Percentiles rank a stretch among this genome's conserved stretches.
phyloP scores from a whole-genome alignment of 53 echinoderm and acorn worm species.

The Apostichopus leukothele region DNA sequence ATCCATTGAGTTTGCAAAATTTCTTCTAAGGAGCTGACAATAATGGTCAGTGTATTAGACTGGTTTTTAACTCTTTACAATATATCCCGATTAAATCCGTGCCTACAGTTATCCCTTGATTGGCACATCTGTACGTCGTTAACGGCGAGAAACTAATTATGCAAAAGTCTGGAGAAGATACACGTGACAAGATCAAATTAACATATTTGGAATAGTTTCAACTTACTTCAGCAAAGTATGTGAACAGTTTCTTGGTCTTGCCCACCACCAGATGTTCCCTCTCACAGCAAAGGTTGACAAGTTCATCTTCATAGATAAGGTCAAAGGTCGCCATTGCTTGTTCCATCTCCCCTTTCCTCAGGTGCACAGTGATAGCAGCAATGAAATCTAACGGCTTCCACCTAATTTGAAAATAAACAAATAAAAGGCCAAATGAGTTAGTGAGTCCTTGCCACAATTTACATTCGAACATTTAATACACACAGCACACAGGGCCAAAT shows the following conservation, averaged over 20 bases:
- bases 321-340: constrained; percentile 45
- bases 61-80: too few species aligned
- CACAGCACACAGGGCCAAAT: too few species aligned
- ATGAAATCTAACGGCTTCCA: constrained; percentile 30
- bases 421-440: not conserved
- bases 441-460: too few species aligned
- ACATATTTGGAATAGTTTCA: not conserved
- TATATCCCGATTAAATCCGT: too few species aligned
- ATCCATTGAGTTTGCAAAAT: too few species aligned
- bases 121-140: too few species aligned
- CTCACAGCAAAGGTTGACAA: constrained; percentile 28
- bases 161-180: too few species aligned
- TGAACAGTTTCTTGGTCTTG: not conserved
- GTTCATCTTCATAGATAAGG: constrained; percentile 49
- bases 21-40: too few species aligned
- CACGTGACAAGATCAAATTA: not conserved
- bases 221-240: constrained; percentile 21
- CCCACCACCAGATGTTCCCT: not conserved
- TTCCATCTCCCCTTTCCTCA: constrained; percentile 26
- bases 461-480: too few species aligned
- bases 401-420: not conserved
- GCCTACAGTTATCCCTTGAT: too few species aligned
- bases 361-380: constrained; percentile 28
- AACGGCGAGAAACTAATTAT: too few species aligned
- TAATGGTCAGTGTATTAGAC: too few species aligned